A percentile compares a stretch with the other conserved stretches of the same genome.
These are phyloP conservation scores for Diadegma fenestrale DNA, from an alignment of 2,888 invertebrate genomes.

Conservation along the genomic window DNA sequence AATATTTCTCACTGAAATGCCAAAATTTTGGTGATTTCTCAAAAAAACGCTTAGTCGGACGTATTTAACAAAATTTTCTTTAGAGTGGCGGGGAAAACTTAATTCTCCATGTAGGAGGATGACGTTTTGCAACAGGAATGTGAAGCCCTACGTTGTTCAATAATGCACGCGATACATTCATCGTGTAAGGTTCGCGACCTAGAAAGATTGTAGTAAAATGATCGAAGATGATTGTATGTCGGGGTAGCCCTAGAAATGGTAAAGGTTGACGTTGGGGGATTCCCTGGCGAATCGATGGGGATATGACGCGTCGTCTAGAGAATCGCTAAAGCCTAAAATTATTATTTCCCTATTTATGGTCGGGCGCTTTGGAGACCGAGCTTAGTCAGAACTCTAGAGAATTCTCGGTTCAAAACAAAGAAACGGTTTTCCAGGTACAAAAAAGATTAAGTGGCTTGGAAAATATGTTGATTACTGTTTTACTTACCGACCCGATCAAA, in stretches of 20 bases:
- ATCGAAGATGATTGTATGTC: constrained; percentile 24
- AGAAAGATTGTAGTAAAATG: constrained; percentile 23
- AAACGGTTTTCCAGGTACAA: background rate
- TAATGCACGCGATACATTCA: constrained; percentile 54
- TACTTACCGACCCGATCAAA: background rate
- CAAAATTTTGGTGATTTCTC: no score
- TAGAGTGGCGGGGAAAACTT: background rate
- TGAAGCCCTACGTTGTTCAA: constrained; percentile 17
- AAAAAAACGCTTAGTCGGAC: no score
- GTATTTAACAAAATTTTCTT: no score
- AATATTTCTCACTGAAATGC: no score
- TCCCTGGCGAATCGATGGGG: constrained; percentile 77
- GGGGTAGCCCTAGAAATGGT: constrained; percentile 2
- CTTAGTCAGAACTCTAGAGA: constrained; percentile 28
- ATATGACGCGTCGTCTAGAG: constrained; percentile 79
- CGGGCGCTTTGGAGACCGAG: background rate
- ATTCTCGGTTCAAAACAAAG: constrained; percentile 16
- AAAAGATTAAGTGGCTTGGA: constrained; percentile 1
- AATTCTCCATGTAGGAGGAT: constrained; percentile 9
- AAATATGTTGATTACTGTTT: background rate
- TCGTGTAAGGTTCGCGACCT: constrained; percentile 47
- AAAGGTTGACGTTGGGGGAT: constrained; percentile 74
- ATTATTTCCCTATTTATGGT: constrained; percentile 48
- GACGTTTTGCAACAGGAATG: constrained; percentile 56
- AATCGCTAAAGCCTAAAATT: constrained; percentile 68